phyloP scores from a whole-genome alignment of 2,113 vertebrate species.

The Miniopterus natalensis region DNA sequence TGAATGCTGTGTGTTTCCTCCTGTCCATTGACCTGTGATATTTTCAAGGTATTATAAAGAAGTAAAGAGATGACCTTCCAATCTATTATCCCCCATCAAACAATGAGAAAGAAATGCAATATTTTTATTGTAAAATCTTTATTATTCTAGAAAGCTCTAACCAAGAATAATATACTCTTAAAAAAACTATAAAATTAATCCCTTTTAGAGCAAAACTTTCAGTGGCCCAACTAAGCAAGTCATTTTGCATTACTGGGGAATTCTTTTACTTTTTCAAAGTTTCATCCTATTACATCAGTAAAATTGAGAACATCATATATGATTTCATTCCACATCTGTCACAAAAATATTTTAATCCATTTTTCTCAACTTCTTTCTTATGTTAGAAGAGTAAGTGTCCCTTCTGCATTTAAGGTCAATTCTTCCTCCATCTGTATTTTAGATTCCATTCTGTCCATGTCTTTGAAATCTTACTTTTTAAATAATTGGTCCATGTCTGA shows the following conservation, averaged over 20 bases:
- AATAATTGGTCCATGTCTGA: background rate
- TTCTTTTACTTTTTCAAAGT: constrained; percentile 9
- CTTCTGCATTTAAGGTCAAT: background rate
- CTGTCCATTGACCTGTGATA: background rate
- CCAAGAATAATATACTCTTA: background rate
- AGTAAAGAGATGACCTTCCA: background rate
- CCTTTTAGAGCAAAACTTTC: background rate
- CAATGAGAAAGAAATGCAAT: background rate
- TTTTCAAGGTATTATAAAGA: background rate
- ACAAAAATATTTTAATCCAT: background rate
- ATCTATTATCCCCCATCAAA: background rate
- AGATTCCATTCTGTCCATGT: background rate
- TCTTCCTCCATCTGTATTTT: background rate
- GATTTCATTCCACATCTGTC: background rate
- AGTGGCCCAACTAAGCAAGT: background rate
- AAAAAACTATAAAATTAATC: background rate
- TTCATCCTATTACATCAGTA: background rate
- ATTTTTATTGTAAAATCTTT: background rate
- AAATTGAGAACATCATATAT: background rate
- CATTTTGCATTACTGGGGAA: background rate
- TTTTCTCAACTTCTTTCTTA: background rate
- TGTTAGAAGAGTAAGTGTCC: background rate
- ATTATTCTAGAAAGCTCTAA: background rate
- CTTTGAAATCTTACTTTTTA: background rate
- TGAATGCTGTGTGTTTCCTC: background rate